Percentiles rank a stretch among this genome's conserved stretches.
These are phyloP conservation scores for Amblyopsis hoosieri DNA, from an alignment of 2,797 vertebrate genomes.

Conservation along the genomic window DNA sequence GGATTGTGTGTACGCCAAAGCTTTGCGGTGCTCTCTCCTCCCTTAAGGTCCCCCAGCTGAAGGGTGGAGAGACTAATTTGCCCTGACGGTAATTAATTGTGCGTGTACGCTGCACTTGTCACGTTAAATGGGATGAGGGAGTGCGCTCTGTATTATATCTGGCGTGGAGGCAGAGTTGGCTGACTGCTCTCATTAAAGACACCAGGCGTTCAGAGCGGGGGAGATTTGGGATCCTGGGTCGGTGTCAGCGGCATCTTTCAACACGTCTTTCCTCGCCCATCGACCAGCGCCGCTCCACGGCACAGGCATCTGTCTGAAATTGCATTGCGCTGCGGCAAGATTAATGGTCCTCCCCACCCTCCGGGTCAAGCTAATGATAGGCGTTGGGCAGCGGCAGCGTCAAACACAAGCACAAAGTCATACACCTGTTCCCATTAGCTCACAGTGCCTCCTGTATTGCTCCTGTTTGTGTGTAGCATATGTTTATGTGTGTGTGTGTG, in stretches of 20 bases:
- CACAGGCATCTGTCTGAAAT: neutral
- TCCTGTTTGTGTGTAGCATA: conserved; percentile 26
- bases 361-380: too few species aligned
- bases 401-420: neutral
- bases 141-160: conserved; percentile 50
- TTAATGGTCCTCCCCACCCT: neutral
- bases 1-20: conserved; percentile 52
- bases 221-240: neutral
- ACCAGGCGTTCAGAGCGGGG: conserved; percentile 4
- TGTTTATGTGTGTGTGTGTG: conserved; percentile 21
- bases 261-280: neutral
- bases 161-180: conserved; percentile 35
- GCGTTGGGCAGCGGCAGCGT: neutral
- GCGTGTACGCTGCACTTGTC: conserved; percentile 43
- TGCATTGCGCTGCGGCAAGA: neutral
- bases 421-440: conserved; percentile 10
- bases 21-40: conserved; percentile 46
- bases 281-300: neutral
- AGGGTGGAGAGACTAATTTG: conserved; percentile 59
- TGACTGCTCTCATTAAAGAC: conserved; percentile 51
- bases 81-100: conserved; percentile 65
- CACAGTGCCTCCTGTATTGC: conserved; percentile 30
- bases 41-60: conserved; percentile 36
- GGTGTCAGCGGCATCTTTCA: conserved; percentile 11
- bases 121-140: conserved; percentile 52